Evolutionary conservation across 1,140 invertebrate genomes (phyloP), one percentile per base, ranked within the genome.

Genomic region (Scaptomyza hsui): DNA sequence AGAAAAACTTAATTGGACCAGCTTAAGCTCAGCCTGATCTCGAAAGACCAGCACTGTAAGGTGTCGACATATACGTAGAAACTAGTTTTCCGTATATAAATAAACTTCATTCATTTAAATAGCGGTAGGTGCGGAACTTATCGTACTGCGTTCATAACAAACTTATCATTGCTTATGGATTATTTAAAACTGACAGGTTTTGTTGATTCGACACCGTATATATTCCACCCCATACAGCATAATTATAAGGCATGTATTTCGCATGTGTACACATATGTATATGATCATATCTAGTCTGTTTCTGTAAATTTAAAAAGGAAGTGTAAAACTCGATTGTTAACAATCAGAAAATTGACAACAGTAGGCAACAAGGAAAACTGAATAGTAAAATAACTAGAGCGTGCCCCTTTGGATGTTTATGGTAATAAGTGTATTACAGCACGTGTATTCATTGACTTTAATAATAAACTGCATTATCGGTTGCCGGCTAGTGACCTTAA

Each of bases 61-160:
- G 65, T 63, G 76, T 57, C 49, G 72, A 65, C 68, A 76, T 61
- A 70, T 48, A 32, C 5, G 4, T 16, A 39, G 16, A 82, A 85
- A 85, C 80, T 68, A 47, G 80, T 85, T 85, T 45, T 55, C 60
- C 68, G 65, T 56, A 85, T 81, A 86, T 59, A 64, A 76, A 73
- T 79, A 65, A 71, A 74, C 65, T 74, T 69, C 49, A 62, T 83
- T 60, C 37, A 60, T 72, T 63, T 76, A 52, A 80, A 79, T 81
- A 83, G 60, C 37, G 47, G 65, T 68, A 24, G 61, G 75, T 71
- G 77, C 80, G 80, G 80, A 85, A 85, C 77, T 85, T 35, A 57
- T 7, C 53, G 63, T 49, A 59, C 56, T 72, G 60, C 68, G 57
- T 80, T 75, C 32, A 75, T 68, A 72, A 68, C 39, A 59, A 15